Evolutionary conservation across 2,888 invertebrate genomes (phyloP).

Genomic region (Sepioteuthis lessoniana): DNA sequence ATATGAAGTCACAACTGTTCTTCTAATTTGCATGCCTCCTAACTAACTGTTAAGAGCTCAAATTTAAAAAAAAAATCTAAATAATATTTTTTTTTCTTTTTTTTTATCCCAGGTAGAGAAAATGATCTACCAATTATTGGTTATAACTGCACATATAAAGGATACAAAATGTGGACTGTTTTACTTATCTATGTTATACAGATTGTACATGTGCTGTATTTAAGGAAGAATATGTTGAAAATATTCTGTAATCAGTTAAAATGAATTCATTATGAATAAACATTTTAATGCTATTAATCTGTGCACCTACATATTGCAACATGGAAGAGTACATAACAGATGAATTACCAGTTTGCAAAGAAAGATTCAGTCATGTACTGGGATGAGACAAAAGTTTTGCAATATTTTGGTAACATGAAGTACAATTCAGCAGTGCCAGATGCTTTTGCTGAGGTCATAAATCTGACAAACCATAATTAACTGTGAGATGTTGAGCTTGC

Average conservation of each 20-base stretch:
- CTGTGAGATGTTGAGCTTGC: no score
- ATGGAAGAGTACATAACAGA: no score
- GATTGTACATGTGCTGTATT: neutral
- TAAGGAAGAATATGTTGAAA: neutral
- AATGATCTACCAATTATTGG: neutral
- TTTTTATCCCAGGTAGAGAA: neutral
- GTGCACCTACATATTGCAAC: no score
- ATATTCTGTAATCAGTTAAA: neutral
- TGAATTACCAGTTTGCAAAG: no score
- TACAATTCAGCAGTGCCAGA: no score
- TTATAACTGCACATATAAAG: neutral
- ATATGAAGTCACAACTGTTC: slow-evolving; percentile 8
- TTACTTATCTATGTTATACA: neutral
- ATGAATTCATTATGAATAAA: neutral
- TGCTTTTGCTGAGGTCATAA: no score
- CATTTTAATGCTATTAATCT: neutral
- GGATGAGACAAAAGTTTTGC: no score
- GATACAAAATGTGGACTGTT: neutral
- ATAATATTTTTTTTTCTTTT: no score
- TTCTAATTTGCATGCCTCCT: neutral
- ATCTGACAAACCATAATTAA: no score
- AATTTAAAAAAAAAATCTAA: neutral
- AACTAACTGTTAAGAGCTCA: neutral
- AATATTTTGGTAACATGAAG: no score
- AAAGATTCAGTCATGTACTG: no score